These are phyloP conservation scores for Tetranychus piercei DNA, from an alignment of 2,888 invertebrate genomes.

Conservation along the genomic window DNA sequence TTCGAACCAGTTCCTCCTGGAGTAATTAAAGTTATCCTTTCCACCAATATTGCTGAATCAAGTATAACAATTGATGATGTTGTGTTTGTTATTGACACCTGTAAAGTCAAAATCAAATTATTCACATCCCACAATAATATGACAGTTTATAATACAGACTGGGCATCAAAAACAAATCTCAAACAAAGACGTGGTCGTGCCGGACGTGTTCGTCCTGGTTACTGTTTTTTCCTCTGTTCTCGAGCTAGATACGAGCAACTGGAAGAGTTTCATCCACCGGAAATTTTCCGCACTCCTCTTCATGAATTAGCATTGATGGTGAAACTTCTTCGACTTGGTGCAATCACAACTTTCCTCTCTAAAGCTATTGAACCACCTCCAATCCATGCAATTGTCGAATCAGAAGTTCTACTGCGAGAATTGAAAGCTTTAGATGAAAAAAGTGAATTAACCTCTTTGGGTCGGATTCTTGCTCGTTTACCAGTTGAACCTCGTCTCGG, in stretches of 20 bases:
- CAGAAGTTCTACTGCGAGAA: constrained; percentile 61
- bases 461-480: constrained; percentile 73
- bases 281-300: constrained; percentile 62
- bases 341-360: constrained; percentile 66
- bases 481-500: constrained; percentile 91
- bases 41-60: constrained; percentile 81
- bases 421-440: constrained; percentile 72
- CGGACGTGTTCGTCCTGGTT: constrained; percentile 61
- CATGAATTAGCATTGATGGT: constrained; percentile 66
- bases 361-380: constrained; percentile 87
- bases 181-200: constrained; percentile 72
- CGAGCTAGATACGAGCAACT: constrained; percentile 48
- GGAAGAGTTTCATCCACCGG: constrained; percentile 56
- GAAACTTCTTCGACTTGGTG: constrained; percentile 57
- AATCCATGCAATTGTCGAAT: constrained; percentile 91
- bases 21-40: constrained; percentile 59
- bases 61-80: constrained; percentile 75
- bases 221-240: constrained; percentile 69
- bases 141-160: constrained; percentile 47
- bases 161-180: constrained; percentile 73
- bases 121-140: constrained; percentile 63
- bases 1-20: constrained; percentile 44
- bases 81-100: constrained; percentile 75
- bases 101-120: constrained; percentile 73
- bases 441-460: constrained; percentile 79